A percentile compares a stretch with the other conserved stretches of the same genome.
These are phyloP conservation scores for Laspeyria flexula DNA, from an alignment of 2,888 invertebrate genomes.

Conservation along the genomic window DNA sequence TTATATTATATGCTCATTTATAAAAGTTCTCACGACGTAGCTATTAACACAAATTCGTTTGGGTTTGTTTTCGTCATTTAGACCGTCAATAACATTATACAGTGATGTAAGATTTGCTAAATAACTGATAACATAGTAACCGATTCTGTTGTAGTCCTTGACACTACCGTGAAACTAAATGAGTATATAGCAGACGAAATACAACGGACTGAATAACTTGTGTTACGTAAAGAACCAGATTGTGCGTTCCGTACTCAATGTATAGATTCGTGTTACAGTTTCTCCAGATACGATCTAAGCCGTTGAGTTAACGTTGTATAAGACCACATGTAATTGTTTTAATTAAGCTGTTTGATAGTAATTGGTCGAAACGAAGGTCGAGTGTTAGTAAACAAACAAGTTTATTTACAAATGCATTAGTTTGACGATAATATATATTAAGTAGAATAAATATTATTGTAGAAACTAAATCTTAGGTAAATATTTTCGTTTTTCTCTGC, in stretches of 20 bases:
- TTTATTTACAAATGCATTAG: no score
- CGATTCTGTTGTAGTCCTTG: slow-evolving; percentile 20
- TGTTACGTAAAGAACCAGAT: slow-evolving; percentile 6
- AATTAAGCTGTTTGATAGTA: not conserved
- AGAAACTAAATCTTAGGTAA: no score
- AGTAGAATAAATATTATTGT: no score
- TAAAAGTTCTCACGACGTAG: slow-evolving; percentile 2
- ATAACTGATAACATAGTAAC: slow-evolving; percentile 15
- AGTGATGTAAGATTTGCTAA: slow-evolving; percentile 29
- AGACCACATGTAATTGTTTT: no score
- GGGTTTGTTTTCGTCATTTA: slow-evolving; percentile 19
- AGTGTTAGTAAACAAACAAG: not conserved
- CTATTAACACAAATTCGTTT: slow-evolving; percentile 27
- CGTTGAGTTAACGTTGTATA: not conserved
- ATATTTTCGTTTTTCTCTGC: no score
- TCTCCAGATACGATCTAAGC: not conserved
- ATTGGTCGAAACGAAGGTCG: not conserved
- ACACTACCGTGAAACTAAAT: slow-evolving; percentile 13
- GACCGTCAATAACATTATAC: slow-evolving; percentile 12
- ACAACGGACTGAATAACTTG: not conserved
- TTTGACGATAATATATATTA: no score
- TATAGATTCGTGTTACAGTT: not conserved
- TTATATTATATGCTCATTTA: not conserved
- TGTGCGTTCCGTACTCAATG: not conserved
- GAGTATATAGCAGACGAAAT: not conserved